Evolutionary conservation across 2,113 vertebrate genomes (phyloP).

Genomic region (Theristicus caerulescens): DNA sequence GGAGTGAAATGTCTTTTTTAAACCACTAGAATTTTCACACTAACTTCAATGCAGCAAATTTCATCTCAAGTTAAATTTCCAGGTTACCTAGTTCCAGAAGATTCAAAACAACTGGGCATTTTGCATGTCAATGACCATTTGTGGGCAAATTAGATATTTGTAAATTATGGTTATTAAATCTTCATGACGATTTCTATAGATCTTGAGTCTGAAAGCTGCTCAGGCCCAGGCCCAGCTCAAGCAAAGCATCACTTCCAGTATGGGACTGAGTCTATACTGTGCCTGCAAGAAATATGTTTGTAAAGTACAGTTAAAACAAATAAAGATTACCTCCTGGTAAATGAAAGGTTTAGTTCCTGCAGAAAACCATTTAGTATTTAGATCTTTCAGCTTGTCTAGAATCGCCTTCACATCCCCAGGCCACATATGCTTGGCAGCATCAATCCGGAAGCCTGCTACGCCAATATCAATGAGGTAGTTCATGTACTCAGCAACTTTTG

Average conservation of each 20-base stretch:
- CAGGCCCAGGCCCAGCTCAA: background rate
- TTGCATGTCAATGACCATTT: background rate
- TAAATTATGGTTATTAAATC: background rate
- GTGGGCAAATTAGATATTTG: background rate
- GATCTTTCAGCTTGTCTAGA: slow-evolving; percentile 73
- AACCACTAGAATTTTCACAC: background rate
- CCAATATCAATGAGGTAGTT: slow-evolving; percentile 86
- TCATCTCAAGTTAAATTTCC: background rate
- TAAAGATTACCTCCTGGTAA: slow-evolving; percentile 82
- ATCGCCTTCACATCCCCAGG: slow-evolving; percentile 83
- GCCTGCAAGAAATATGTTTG: background rate
- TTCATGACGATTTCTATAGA: background rate
- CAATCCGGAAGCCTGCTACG: slow-evolving; percentile 89
- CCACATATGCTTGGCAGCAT: slow-evolving; percentile 93
- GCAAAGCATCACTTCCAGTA: background rate
- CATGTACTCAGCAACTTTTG: slow-evolving; percentile 73
- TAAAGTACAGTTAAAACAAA: background rate
- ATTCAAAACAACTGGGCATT: background rate
- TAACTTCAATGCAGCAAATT: background rate
- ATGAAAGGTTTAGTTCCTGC: slow-evolving; percentile 81
- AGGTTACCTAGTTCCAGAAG: background rate
- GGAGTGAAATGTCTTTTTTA: background rate
- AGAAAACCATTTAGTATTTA: slow-evolving; percentile 83
- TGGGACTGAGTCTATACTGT: accelerated
- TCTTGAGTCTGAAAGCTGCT: background rate